Conservation (phyloP, 2,888 invertebrate genomes). For the Bellardia bayeri region DNA sequence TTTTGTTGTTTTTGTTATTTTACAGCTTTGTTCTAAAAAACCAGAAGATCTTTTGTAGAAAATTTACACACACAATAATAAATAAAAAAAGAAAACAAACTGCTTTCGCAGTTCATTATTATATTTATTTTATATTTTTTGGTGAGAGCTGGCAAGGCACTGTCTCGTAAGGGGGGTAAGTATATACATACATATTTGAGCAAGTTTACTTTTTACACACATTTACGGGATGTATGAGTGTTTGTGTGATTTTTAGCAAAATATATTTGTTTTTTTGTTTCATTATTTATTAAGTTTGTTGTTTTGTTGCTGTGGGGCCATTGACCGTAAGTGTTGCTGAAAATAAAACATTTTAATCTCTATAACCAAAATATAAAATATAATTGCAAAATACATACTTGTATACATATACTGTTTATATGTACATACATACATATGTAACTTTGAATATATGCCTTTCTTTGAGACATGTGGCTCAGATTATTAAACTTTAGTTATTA, state of each 20-base stretch:
- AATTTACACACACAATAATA: constrained; percentile 34
- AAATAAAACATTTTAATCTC: constrained; percentile 72
- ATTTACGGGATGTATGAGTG: constrained; percentile 17
- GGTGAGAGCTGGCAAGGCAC: background rate
- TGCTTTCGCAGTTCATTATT: constrained; percentile 68
- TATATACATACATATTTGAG: constrained; percentile 41
- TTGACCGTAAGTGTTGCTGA: constrained; percentile 72
- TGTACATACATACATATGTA: background rate
- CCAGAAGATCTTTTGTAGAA: constrained; percentile 73
- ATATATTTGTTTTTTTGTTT: constrained; percentile 57
- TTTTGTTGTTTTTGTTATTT: constrained; percentile 32
- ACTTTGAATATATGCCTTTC: background rate
- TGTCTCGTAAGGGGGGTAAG: constrained; percentile 29
- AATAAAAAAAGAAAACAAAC: constrained; percentile 58
- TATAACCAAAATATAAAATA: constrained; percentile 58
- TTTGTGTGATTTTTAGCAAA: constrained; percentile 64
- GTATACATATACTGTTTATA: constrained; percentile 12
- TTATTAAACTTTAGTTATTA: constrained; percentile 48
- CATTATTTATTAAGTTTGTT: constrained; percentile 70
- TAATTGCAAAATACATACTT: constrained; percentile 41
- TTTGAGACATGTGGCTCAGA: constrained; percentile 50
- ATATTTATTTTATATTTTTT: constrained; percentile 42
- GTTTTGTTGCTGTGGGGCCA: constrained; percentile 65
- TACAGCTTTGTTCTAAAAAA: constrained; percentile 72
- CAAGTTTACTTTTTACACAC: constrained; percentile 54